A percentile compares a stretch with the other conserved stretches of the same genome.
These are phyloP conservation scores for Silurus meridionalis DNA, from an alignment of 2,113 vertebrate species.

Conservation along the genomic window DNA sequence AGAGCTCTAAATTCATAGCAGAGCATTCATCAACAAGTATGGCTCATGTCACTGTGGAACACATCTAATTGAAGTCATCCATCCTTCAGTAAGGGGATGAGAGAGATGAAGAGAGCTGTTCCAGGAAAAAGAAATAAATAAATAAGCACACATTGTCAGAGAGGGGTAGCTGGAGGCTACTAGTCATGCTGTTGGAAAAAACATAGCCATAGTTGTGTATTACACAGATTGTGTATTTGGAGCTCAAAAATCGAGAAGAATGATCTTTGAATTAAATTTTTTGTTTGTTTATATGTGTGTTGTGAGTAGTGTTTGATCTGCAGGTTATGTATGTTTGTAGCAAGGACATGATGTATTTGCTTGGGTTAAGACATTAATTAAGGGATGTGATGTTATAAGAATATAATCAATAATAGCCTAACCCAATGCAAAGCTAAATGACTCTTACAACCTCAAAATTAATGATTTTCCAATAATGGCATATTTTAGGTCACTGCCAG, in stretches of 20 bases:
- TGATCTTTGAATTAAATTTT: neutral
- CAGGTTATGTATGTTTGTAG: neutral
- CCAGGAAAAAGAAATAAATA: slow-evolving; percentile 29
- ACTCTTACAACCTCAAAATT: neutral
- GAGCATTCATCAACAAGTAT: slow-evolving; percentile 26
- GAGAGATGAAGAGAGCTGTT: slow-evolving; percentile 30
- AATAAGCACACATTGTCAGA: neutral
- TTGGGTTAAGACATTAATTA: neutral
- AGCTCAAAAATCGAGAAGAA: neutral
- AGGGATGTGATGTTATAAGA: neutral
- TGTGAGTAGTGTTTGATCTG: neutral
- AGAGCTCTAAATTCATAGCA: slow-evolving; percentile 30
- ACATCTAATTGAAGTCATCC: slow-evolving; percentile 50
- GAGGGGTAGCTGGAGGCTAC: slow-evolving; percentile 21
- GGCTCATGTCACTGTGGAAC: slow-evolving; percentile 32
- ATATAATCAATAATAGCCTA: neutral
- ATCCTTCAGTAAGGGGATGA: slow-evolving; percentile 32
- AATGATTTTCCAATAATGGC: neutral
- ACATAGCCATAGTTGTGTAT: neutral
- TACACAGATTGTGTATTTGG: neutral
- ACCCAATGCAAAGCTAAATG: neutral
- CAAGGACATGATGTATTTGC: neutral
- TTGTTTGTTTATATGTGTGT: neutral
- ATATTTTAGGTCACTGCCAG: no score
- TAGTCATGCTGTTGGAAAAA: slow-evolving; percentile 10